Percentiles rank a stretch among this genome's conserved stretches.
phyloP scores from a whole-genome alignment of 2,888 invertebrate genomes.

The Pogonocherus hispidulus region DNA sequence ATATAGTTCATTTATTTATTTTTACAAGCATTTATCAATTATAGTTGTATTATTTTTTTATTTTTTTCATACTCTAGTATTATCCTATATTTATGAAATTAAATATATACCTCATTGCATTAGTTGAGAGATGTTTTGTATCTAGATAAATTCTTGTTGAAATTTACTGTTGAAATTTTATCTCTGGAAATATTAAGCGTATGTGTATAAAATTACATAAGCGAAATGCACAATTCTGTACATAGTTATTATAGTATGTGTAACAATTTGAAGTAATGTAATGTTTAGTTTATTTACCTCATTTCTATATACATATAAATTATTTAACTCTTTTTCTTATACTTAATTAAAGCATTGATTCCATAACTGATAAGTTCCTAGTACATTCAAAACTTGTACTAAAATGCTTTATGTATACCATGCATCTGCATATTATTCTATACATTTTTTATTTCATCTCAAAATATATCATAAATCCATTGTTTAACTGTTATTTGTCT shows the following conservation, averaged over 20 bases:
- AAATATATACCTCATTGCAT: conserved; percentile 44
- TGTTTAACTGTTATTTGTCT: not conserved
- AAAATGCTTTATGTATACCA: conserved; percentile 44
- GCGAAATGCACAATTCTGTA: conserved; percentile 39
- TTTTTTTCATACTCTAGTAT: conserved; percentile 41
- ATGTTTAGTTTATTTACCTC: conserved; percentile 41
- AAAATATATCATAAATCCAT: conserved; percentile 13
- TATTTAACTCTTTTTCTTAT: conserved; percentile 31
- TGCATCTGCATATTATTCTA: conserved; percentile 38
- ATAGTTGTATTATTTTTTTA: conserved; percentile 45
- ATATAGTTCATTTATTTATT: conserved; percentile 46
- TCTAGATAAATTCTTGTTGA: conserved; percentile 55
- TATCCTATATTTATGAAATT: conserved; percentile 38
- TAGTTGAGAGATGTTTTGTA: conserved; percentile 44
- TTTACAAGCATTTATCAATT: conserved; percentile 45
- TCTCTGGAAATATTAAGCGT: conserved; percentile 45
- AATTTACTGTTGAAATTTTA: conserved; percentile 57
- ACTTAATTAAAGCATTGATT: conserved; percentile 36
- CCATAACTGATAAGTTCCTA: conserved; percentile 44
- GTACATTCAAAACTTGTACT: conserved; percentile 47
- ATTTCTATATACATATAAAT: conserved; percentile 35
- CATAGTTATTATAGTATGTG: conserved; percentile 41
- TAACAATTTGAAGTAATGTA: conserved; percentile 36
- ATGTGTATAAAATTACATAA: conserved; percentile 40
- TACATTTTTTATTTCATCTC: conserved; percentile 45